Conservation (phyloP, 2,797 vertebrate genomes). For the Halcyon badia region DNA sequence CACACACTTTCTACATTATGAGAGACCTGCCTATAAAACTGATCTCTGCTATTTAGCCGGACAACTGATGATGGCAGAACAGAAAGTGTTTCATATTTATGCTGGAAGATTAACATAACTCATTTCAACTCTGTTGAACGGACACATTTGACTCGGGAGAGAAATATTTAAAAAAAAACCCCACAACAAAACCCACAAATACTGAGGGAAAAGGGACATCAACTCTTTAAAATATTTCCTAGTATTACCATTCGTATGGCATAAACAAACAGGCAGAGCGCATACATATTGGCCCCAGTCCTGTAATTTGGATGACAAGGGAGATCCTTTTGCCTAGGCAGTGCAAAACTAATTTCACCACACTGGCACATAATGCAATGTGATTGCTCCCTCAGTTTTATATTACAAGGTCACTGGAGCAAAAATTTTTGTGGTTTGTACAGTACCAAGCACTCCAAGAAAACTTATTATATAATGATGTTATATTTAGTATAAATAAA, state of each 20-base stretch:
- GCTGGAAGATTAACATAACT: conserved; percentile 66
- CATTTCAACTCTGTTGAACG: conserved; percentile 55
- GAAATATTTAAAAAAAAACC: background rate
- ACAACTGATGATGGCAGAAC: background rate
- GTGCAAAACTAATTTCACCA: conserved; percentile 67
- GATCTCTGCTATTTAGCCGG: conserved; percentile 55
- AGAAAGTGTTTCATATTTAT: conserved; percentile 60
- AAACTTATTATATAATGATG: conserved; percentile 58
- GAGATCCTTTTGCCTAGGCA: conserved; percentile 70
- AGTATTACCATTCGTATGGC: conserved; percentile 47
- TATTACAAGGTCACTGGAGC: conserved; percentile 72
- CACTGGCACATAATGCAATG: conserved; percentile 60
- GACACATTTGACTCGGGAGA: conserved; percentile 49
- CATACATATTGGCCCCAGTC: conserved; percentile 54
- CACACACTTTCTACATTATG: conserved; percentile 20
- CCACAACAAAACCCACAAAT: background rate
- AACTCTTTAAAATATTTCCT: conserved; percentile 53
- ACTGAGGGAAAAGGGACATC: conserved; percentile 32
- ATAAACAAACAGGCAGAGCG: conserved; percentile 57
- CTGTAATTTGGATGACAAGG: conserved; percentile 68
- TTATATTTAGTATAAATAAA: conserved; percentile 50
- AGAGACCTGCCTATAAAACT: conserved; percentile 50
- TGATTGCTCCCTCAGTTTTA: conserved; percentile 70
- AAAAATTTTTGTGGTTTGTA: conserved; percentile 70
- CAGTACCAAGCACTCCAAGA: conserved; percentile 59